phyloP scores from a whole-genome alignment of 2,888 invertebrate species.

The Leucania comma region DNA sequence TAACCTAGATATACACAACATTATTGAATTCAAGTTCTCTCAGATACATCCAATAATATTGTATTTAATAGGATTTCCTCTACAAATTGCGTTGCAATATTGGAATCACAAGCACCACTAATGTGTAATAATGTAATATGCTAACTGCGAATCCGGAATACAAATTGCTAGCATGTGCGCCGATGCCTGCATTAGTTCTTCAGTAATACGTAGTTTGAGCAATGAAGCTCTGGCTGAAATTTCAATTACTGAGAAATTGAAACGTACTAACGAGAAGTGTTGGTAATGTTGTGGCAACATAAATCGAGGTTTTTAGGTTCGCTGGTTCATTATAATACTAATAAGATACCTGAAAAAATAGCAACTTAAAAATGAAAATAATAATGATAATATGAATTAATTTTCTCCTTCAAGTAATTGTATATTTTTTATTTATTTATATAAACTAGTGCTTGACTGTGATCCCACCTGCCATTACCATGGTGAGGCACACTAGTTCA shows the following conservation, averaged over 20 bases:
- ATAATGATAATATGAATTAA: too few relatives aligned
- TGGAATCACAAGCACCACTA: constrained; percentile 29
- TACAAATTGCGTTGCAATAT: constrained; percentile 31
- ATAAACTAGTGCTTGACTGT: too few relatives aligned
- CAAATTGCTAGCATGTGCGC: constrained; percentile 49
- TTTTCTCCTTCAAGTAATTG: too few relatives aligned
- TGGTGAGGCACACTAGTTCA: too few relatives aligned
- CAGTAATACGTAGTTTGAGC: constrained; percentile 28
- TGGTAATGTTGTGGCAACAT: not conserved
- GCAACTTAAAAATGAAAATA: too few relatives aligned
- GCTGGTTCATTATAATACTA: too few relatives aligned
- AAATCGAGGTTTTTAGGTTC: not conserved
- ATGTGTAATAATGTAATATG: constrained; percentile 35
- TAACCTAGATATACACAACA: too few relatives aligned
- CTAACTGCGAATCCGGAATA: constrained; percentile 37
- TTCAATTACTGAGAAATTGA: constrained; percentile 44
- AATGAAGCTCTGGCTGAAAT: constrained; percentile 19
- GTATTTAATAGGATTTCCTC: not conserved
- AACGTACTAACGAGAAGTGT: constrained; percentile 1
- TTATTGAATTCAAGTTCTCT: too few relatives aligned
- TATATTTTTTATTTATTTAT: too few relatives aligned
- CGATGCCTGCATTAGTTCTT: constrained; percentile 27
- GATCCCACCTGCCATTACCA: too few relatives aligned
- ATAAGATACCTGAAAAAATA: too few relatives aligned
- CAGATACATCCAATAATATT: not conserved